Conservation (phyloP, 2,797 vertebrate genomes). For the Choloepus didactylus region DNA sequence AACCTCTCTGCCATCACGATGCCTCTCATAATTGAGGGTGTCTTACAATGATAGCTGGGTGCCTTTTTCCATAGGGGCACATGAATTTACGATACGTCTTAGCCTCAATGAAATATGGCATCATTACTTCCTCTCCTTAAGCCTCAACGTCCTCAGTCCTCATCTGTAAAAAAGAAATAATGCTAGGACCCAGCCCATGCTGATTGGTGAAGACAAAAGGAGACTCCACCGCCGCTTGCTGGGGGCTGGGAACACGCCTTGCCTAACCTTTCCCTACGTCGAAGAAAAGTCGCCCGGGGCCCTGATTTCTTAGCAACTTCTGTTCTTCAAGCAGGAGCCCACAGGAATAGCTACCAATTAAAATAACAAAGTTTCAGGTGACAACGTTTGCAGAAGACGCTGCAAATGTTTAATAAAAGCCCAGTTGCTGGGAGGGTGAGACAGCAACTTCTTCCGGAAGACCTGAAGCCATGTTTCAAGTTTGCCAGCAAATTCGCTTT, state of each 20-base stretch:
- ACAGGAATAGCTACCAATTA: slow-evolving; percentile 64
- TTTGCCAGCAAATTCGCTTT: background rate
- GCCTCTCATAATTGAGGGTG: background rate
- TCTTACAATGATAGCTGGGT: background rate
- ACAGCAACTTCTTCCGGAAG: background rate
- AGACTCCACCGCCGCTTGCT: background rate
- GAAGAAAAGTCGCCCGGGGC: slow-evolving; percentile 23
- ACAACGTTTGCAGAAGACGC: slow-evolving; percentile 8
- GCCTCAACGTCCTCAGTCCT: background rate
- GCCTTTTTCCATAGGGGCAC: background rate
- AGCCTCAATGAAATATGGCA: background rate
- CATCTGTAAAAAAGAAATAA: background rate
- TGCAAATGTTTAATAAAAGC: slow-evolving; percentile 42
- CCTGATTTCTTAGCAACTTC: slow-evolving; percentile 49
- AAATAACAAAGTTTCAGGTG: slow-evolving; percentile 45
- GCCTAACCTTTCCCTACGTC: background rate
- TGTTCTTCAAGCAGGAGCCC: background rate
- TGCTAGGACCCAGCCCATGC: background rate
- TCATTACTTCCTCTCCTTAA: background rate
- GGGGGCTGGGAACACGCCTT: background rate
- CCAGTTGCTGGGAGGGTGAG: background rate
- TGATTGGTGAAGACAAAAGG: background rate
- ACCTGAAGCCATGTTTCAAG: background rate
- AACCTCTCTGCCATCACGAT: background rate
- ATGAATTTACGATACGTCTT: background rate